Evolutionary conservation across 2,888 invertebrate genomes (phyloP).

Genomic region (Anorthoa munda): DNA sequence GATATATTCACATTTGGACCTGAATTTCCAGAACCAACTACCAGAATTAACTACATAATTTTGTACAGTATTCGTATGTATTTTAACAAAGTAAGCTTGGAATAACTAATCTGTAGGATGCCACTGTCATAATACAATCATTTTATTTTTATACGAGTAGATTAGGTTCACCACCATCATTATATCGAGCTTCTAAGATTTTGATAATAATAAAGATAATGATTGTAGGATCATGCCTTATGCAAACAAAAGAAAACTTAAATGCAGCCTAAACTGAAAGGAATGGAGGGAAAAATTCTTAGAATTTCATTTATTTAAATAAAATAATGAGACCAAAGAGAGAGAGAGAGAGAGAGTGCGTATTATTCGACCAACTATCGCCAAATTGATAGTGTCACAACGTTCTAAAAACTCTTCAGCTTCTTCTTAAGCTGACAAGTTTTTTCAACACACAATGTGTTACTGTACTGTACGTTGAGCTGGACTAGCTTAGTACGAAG

Average conservation of each 20-base stretch:
- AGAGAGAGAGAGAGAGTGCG: no score
- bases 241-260: no score
- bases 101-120: neutral
- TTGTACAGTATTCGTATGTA: slow-evolving; percentile 14
- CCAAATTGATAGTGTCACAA: neutral
- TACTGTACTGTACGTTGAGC: no score
- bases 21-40: slow-evolving; percentile 67
- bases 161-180: neutral
- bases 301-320: no score
- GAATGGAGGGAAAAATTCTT: no score
- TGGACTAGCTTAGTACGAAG: neutral
- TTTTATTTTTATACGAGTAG: neutral
- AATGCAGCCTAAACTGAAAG: no score
- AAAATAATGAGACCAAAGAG: no score
- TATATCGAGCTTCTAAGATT: neutral
- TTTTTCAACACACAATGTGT: no score
- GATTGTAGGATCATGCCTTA: no score
- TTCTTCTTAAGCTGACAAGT: neutral
- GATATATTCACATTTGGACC: slow-evolving; percentile 58
- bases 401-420: neutral
- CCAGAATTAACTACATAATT: slow-evolving; percentile 42
- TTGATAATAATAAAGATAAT: no score
- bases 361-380: no score
- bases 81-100: slow-evolving; percentile 2
- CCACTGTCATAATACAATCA: neutral